Conservation (phyloP, 2,797 vertebrate species). For the Microhierax caerulescens region DNA sequence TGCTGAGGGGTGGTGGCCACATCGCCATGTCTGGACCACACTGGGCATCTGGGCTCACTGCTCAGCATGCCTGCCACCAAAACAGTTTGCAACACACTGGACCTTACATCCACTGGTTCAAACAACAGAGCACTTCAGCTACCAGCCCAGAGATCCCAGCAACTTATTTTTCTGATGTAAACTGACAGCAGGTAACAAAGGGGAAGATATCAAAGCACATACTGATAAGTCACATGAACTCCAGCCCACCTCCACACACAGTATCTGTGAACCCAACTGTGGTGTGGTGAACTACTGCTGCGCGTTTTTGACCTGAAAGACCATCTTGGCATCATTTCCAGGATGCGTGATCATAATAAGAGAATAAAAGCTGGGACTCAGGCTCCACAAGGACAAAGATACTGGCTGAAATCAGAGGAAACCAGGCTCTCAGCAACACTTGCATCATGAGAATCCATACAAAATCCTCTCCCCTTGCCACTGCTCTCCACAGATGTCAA, state of each 20-base stretch:
- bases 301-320: neutral
- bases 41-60: neutral
- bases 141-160: neutral
- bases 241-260: rapidly evolving
- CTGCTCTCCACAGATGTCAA: neutral
- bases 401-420: neutral
- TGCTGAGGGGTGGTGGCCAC: neutral
- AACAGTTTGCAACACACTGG: neutral
- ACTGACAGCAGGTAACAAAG: neutral
- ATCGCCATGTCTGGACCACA: rapidly evolving
- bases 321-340: neutral
- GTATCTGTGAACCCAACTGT: neutral
- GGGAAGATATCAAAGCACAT: neutral
- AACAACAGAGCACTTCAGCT: neutral
- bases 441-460: neutral
- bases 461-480: neutral
- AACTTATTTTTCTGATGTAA: neutral
- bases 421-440: neutral
- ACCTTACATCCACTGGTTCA: neutral
- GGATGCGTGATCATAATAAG: neutral
- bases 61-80: rapidly evolving
- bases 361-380: neutral
- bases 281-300: neutral
- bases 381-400: neutral
- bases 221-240: neutral